phyloP scores from a whole-genome alignment of 2,888 invertebrate genomes.

The Tribolium freemani region DNA sequence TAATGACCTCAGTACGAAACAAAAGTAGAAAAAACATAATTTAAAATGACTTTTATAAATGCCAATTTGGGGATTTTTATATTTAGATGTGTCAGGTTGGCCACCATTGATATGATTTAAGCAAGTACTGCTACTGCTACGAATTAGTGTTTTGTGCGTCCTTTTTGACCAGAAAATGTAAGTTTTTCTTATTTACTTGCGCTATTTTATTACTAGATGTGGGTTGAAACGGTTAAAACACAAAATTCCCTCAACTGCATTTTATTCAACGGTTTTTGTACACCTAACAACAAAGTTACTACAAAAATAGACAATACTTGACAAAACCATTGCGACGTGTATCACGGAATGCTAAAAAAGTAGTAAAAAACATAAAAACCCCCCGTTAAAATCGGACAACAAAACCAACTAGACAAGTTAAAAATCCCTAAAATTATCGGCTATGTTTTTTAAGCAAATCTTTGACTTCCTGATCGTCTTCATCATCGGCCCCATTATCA shows the following conservation, averaged over 20 bases:
- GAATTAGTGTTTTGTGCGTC: neutral
- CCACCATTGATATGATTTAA: no score
- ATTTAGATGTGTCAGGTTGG: no score
- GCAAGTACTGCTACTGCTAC: no score
- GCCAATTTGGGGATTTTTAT: no score
- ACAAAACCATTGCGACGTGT: neutral
- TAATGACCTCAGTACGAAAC: no score
- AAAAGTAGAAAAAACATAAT: no score
- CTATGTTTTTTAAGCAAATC: slow-evolving; percentile 59
- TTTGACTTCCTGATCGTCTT: slow-evolving; percentile 55
- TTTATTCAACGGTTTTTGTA: neutral
- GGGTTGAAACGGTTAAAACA: no score
- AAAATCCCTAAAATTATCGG: slow-evolving; percentile 48
- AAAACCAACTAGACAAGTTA: slow-evolving; percentile 25
- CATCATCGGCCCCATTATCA: slow-evolving; percentile 39
- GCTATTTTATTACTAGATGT: no score
- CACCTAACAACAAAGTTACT: neutral
- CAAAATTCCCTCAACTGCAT: neutral
- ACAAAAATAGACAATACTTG: neutral
- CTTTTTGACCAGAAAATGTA: no score
- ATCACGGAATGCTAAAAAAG: slow-evolving; percentile 25
- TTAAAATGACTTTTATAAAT: no score
- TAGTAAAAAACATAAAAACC: slow-evolving; percentile 22
- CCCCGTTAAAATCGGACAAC: neutral
- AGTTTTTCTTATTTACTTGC: no score